Percentiles rank a stretch among this genome's conserved stretches.
Evolutionary conservation across 2,113 vertebrate genomes (phyloP).

Genomic region (Ovis canadensis): DNA sequence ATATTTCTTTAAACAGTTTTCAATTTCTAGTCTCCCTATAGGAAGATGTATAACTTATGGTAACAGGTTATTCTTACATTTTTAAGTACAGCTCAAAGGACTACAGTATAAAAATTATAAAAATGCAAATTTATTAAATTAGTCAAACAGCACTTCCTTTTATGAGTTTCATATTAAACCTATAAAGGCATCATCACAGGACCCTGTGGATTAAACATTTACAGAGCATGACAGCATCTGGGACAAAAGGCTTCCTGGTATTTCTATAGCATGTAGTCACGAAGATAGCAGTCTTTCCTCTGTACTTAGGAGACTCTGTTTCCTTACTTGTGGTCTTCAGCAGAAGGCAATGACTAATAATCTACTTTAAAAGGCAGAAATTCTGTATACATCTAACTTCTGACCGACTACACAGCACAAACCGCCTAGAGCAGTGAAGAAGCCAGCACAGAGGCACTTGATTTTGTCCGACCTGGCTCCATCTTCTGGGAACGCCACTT

Average conservation of each 20-base stretch:
- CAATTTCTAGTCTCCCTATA: not conserved
- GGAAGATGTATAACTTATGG: not conserved
- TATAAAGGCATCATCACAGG: not conserved
- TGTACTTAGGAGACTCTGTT: not conserved
- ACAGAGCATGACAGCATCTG: not conserved
- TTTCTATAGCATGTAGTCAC: not conserved
- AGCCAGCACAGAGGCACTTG: not conserved
- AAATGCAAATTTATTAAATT: conserved; percentile 4
- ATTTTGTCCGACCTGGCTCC: not conserved
- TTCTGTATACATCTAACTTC: not conserved
- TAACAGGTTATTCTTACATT: not conserved
- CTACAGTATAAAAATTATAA: conserved; percentile 28
- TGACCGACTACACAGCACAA: not conserved
- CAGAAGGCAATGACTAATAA: not conserved
- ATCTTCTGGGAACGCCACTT: not conserved
- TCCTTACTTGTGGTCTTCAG: not conserved
- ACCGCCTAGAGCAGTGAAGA: not conserved
- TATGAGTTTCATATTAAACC: conserved; percentile 11
- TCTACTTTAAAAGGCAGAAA: not conserved
- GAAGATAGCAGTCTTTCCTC: not conserved
- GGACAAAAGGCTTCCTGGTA: not conserved
- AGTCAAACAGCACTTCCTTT: conserved; percentile 31
- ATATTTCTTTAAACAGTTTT: not conserved
- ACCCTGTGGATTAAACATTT: not conserved
- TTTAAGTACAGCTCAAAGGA: not conserved